Conservation (phyloP, 2,888 invertebrate genomes). For the Tanytarsus gracilentus region DNA sequence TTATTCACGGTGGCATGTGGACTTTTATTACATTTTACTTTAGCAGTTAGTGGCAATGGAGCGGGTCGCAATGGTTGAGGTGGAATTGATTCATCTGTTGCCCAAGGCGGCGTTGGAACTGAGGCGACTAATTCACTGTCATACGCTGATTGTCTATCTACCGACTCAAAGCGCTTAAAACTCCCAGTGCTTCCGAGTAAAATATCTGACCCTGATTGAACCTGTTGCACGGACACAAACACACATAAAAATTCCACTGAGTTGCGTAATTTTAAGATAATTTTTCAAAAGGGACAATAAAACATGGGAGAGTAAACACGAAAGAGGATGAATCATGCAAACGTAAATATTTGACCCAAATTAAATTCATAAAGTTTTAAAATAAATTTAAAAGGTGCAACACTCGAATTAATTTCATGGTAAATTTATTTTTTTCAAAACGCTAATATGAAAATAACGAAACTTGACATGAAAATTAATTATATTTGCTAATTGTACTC, state of each 20-base stretch:
- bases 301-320: background rate
- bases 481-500: constrained; percentile 35
- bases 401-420: background rate
- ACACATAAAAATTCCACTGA: too few relatives aligned
- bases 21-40: constrained; percentile 1
- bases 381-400: constrained; percentile 6
- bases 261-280: background rate
- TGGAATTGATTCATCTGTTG: constrained; percentile 45
- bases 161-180: constrained; percentile 56
- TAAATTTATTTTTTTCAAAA: background rate
- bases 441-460: background rate
- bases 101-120: constrained; percentile 40
- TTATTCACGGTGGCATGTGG: background rate
- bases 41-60: constrained; percentile 40
- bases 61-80: constrained; percentile 59
- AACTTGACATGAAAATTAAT: background rate
- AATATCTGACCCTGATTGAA: constrained; percentile 56
- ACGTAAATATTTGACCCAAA: background rate
- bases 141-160: constrained; percentile 49
- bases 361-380: background rate
- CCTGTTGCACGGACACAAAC: constrained; percentile 45
- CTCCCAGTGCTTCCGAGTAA: constrained; percentile 53
- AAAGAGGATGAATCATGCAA: too few relatives aligned
- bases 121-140: constrained; percentile 41
- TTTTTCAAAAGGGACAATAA: background rate